Conservation (phyloP, 1,140 invertebrate genomes). For the Brachionus angularis region DNA sequence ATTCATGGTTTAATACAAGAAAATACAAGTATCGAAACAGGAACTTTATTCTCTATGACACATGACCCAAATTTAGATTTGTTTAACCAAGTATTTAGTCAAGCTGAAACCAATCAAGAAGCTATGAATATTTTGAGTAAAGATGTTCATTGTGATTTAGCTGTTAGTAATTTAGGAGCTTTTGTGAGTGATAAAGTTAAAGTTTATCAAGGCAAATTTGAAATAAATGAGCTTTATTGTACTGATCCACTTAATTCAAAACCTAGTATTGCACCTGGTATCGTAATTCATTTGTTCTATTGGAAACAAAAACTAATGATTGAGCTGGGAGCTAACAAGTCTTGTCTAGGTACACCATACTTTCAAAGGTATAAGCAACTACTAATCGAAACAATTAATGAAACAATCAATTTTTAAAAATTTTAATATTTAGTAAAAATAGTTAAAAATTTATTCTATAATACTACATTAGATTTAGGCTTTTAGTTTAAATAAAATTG, state of each 20-base stretch:
- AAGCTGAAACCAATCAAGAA: neutral
- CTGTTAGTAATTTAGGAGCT: neutral
- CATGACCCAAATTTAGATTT: neutral
- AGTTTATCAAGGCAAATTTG: neutral
- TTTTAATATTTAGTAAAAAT: no score
- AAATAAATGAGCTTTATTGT: neutral
- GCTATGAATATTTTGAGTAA: neutral
- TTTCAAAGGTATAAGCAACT: no score
- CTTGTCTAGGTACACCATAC: neutral
- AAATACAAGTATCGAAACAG: neutral
- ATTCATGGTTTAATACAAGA: neutral
- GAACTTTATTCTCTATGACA: neutral
- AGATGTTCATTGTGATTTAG: neutral
- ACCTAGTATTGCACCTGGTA: neutral
- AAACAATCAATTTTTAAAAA: no score
- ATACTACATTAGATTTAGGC: no score
- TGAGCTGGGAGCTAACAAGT: neutral
- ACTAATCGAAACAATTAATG: no score
- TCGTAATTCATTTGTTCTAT: neutral
- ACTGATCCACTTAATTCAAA: neutral
- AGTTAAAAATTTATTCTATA: no score
- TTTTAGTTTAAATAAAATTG: no score
- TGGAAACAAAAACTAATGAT: neutral
- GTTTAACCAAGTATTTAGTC: neutral
- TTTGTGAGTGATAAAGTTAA: neutral